Percentiles rank a stretch among this genome's conserved stretches.
Evolutionary conservation across 2,113 vertebrate genomes (phyloP).

Genomic region (Mixornis gularis): DNA sequence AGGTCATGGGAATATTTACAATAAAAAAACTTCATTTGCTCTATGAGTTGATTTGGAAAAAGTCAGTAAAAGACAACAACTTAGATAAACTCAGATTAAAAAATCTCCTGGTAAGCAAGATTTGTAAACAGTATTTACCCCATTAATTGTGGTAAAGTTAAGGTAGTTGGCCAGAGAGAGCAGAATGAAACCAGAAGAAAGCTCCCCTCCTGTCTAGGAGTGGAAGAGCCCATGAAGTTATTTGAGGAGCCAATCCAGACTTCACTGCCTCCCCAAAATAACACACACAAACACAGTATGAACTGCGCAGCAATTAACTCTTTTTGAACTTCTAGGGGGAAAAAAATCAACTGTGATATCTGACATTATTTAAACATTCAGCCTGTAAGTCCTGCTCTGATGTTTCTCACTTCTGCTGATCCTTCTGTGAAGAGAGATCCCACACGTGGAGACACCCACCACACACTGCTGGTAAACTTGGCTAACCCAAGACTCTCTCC

Average conservation of each 20-base stretch:
- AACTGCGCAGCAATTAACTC: not conserved
- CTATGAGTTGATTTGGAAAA: not conserved
- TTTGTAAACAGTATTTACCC: not conserved
- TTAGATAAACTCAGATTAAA: not conserved
- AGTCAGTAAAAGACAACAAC: not conserved
- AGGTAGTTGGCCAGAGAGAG: not conserved
- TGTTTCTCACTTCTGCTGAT: not conserved
- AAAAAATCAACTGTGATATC: not conserved
- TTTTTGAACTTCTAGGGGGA: not conserved
- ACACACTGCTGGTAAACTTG: fast-evolving
- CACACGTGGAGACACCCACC: not conserved
- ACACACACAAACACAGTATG: not conserved
- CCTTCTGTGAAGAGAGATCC: not conserved
- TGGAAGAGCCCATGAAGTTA: not conserved
- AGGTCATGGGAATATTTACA: not conserved
- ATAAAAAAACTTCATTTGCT: not conserved
- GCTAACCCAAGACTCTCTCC: not conserved
- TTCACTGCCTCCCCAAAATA: not conserved
- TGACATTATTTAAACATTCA: not conserved
- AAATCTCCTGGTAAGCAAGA: not conserved
- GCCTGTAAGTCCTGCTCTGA: not conserved
- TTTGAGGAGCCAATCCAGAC: not conserved
- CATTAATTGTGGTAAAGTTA: not conserved
- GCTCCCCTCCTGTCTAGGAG: not conserved
- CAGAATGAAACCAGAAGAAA: not conserved